Base-by-base conservation (phyloP, 2,888 invertebrate species). In the Rhagonycha fulva region DNA sequence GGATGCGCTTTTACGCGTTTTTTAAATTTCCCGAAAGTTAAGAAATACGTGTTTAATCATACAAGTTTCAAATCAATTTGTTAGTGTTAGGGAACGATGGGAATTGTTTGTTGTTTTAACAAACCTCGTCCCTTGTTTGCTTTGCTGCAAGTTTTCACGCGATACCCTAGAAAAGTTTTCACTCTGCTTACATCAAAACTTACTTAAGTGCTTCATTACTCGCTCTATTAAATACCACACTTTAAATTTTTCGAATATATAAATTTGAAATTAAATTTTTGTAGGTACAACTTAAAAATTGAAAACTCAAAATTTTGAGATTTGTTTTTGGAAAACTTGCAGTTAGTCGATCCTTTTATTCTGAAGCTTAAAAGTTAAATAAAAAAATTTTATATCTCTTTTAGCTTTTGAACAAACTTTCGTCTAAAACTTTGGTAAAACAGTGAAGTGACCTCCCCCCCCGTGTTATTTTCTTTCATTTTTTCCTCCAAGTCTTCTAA, bases 41-140 rank as follows among this genome's bases (percentile, higher is more conserved):
- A 47, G 47, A 47, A 47, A 47, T 47, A 47, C 47, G 47, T 47
- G 47, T 47, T 47, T 47, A 47, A 47, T 47, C 47, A 47, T 47
- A 47, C 47, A 47, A 47, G 47, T 47, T 70, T 9, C 47, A 74
- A 74, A 72, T 70, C 76, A 76, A 76, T 76, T 76, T 76, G 73
- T 76, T 73, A 70, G 26, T 70, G 62, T 47, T 24, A 69, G 73
- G 68, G 63, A 68, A 32, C 68, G 47, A 14, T 19, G 24, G 26
- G 61, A 63, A 69, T 26, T 74, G 74, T 74, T 74, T 74, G 74
- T 74, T 74, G 69, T 70, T 74, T 74, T 74, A 70, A 63, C 70
- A 68, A 68, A 62, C 26, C 68, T 70, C 62, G 30, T 24, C 63
- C 66, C 28, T 63, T 74, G 70, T 70, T 74, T 74, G 70, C 14